Conservation (phyloP, 1,140 invertebrate genomes). For the Lucilia sericata region DNA sequence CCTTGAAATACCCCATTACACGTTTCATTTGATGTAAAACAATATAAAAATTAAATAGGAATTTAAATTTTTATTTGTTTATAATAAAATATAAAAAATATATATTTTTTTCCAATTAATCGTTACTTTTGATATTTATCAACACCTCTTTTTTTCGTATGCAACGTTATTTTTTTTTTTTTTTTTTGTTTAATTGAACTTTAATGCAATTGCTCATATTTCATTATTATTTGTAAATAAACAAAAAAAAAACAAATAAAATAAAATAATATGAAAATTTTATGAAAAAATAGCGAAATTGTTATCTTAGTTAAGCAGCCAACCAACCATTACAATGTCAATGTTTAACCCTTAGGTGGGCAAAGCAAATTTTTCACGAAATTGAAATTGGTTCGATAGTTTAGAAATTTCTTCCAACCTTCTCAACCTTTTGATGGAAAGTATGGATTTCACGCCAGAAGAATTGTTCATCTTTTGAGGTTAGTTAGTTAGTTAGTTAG, state of each 20-base stretch:
- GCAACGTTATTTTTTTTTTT: neutral
- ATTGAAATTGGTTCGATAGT: no score
- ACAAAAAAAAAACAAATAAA: no score
- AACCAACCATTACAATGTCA: conserved; percentile 4
- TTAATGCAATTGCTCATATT: neutral
- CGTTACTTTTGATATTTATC: conserved; percentile 27
- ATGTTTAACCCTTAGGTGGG: neutral
- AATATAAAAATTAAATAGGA: neutral
- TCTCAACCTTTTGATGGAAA: no score
- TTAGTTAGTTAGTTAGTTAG: no score
- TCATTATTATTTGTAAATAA: neutral
- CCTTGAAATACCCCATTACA: neutral
- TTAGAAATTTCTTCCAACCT: no score
- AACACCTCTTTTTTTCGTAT: neutral
- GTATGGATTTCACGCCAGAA: no score
- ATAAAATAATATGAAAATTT: no score
- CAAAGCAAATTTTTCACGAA: neutral
- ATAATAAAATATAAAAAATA: neutral
- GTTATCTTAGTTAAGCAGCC: conserved; percentile 5
- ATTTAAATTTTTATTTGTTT: neutral
- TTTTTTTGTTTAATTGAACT: neutral
- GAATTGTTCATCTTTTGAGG: no score
- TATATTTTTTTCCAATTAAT: conserved; percentile 8
- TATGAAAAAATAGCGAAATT: neutral
- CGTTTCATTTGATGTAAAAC: neutral